phyloP scores from a whole-genome alignment of 2,113 vertebrate genomes.

The Labeo catla region DNA sequence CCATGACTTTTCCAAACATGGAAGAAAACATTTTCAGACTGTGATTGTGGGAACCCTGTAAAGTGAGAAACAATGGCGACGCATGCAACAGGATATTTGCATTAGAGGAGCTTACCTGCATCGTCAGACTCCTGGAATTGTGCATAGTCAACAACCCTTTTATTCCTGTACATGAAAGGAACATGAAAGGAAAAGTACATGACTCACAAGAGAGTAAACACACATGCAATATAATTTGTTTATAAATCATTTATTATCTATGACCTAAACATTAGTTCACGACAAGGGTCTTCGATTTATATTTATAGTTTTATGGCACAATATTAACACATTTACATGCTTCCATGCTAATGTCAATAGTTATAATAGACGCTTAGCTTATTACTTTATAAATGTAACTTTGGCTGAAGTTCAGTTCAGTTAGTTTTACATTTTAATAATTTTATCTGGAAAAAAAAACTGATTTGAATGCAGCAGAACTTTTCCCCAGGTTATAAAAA shows the following conservation, averaged over 20 bases:
- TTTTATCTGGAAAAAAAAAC: not conserved
- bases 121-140: constrained; percentile 99
- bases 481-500: not conserved
- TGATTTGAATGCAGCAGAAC: not conserved
- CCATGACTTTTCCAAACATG: not conserved
- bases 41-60: not conserved
- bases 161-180: constrained; percentile 82
- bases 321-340: not conserved
- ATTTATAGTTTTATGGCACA: not conserved
- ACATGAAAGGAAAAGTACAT: not conserved
- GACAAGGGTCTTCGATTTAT: not conserved
- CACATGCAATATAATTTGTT: not conserved
- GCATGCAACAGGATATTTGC: not conserved
- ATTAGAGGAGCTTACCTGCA: constrained; percentile 70
- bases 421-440: too few relatives aligned
- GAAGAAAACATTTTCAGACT: not conserved
- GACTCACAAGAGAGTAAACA: not conserved
- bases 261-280: not conserved
- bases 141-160: constrained; percentile 98
- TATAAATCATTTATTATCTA: constrained; percentile 1
- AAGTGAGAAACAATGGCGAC: not conserved
- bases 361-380: not conserved
- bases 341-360: not conserved
- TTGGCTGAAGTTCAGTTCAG: not conserved
- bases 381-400: not conserved